Percentiles rank a stretch among this genome's conserved stretches.
These are phyloP conservation scores for Phlogophora meticulosa DNA, from an alignment of 2,888 invertebrate species.

Conservation along the genomic window DNA sequence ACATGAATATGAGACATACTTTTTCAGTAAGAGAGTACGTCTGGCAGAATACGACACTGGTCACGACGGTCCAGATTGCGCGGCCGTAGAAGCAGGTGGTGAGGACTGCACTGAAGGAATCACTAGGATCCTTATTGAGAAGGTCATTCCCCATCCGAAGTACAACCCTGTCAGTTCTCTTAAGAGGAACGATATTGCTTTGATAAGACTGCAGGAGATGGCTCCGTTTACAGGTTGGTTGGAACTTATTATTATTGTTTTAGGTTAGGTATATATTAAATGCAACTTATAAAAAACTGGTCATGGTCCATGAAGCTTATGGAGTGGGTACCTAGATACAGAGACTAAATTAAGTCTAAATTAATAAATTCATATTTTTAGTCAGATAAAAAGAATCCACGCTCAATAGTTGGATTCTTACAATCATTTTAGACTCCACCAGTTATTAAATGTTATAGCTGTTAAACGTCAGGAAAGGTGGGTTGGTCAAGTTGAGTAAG, in stretches of 20 bases:
- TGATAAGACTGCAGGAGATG: slow-evolving; percentile 80
- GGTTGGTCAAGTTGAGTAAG: too few relatives aligned
- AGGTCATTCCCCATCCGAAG: slow-evolving; percentile 82
- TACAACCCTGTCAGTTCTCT: slow-evolving; percentile 70
- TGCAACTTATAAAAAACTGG: too few relatives aligned
- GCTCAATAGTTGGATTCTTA: not conserved
- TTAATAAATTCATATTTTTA: not conserved
- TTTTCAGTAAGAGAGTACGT: slow-evolving; percentile 56
- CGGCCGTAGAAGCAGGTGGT: slow-evolving; percentile 69
- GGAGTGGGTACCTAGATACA: too few relatives aligned
- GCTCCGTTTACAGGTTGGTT: slow-evolving; percentile 62
- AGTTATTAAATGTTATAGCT: too few relatives aligned
- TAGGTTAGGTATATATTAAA: not conserved
- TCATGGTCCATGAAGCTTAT: too few relatives aligned
- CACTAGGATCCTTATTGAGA: slow-evolving; percentile 76
- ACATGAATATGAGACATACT: not conserved
- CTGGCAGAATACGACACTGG: slow-evolving; percentile 88
- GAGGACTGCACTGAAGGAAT: slow-evolving; percentile 83
- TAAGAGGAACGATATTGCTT: slow-evolving; percentile 84
- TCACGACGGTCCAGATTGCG: slow-evolving; percentile 82
- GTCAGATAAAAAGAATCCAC: too few relatives aligned
- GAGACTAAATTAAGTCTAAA: not conserved
- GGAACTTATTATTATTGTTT: not conserved
- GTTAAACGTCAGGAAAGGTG: too few relatives aligned
- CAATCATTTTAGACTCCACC: not conserved